Evolutionary conservation across 2,888 invertebrate genomes (phyloP).

Genomic region (Galeopsomyia nigrocyanea): DNA sequence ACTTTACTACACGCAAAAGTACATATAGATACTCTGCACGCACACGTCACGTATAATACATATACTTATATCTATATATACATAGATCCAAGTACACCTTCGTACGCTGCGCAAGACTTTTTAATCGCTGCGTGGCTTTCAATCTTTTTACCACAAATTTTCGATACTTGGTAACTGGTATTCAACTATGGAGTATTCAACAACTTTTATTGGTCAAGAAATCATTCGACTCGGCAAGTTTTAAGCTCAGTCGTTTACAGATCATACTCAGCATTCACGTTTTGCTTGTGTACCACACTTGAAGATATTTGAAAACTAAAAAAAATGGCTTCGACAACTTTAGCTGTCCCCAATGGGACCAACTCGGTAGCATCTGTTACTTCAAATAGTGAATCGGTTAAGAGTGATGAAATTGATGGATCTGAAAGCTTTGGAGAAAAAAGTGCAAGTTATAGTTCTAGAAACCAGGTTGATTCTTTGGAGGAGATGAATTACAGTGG

Average conservation of each 20-base stretch:
- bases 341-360: slow-evolving; percentile 61
- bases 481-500: slow-evolving; percentile 59
- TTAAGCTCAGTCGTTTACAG: background rate
- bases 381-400: slow-evolving; percentile 49
- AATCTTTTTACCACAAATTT: slow-evolving; percentile 9
- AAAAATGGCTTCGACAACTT: slow-evolving; percentile 63
- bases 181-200: slow-evolving; percentile 15
- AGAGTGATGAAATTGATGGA: slow-evolving; percentile 58
- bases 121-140: background rate
- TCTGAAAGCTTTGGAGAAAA: slow-evolving; percentile 58
- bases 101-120: slow-evolving; percentile 6
- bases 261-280: slow-evolving; percentile 8
- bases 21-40: background rate
- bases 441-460: slow-evolving; percentile 50
- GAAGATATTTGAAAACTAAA: slow-evolving; percentile 18
- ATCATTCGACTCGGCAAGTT: background rate
- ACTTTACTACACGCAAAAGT: too few relatives aligned
- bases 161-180: slow-evolving; percentile 16
- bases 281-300: background rate
- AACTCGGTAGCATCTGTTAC: slow-evolving; percentile 52
- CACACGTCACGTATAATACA: slow-evolving; percentile 5
- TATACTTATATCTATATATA: background rate
- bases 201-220: slow-evolving; percentile 12
- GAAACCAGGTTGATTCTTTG: slow-evolving; percentile 50
- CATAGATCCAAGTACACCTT: slow-evolving; percentile 22